phyloP scores from a whole-genome alignment of 2,888 invertebrate species.

The Xestia xanthographa region DNA sequence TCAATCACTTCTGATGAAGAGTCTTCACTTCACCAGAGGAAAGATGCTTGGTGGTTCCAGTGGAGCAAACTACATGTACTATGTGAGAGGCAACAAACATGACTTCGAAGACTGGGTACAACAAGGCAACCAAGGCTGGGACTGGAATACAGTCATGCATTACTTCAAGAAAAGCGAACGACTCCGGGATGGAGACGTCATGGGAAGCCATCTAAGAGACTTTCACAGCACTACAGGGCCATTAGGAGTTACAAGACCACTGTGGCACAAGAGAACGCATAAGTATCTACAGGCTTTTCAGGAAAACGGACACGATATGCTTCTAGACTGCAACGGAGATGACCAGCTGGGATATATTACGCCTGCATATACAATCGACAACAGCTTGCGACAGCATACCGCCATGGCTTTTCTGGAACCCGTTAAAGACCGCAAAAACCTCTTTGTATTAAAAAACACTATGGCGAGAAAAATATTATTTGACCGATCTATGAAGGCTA shows the following conservation, averaged over 20 bases:
- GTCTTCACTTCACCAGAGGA: conserved; percentile 88
- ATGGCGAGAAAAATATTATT: conserved; percentile 74
- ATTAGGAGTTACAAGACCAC: conserved; percentile 74
- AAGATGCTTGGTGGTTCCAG: conserved; percentile 93
- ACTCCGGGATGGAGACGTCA: conserved; percentile 60
- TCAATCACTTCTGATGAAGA: conserved; percentile 70
- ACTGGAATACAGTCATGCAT: conserved; percentile 72
- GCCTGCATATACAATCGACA: conserved; percentile 68
- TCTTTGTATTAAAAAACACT: conserved; percentile 74
- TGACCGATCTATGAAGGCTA: conserved; percentile 66
- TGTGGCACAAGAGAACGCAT: conserved; percentile 79
- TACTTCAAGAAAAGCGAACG: conserved; percentile 80
- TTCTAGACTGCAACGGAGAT: conserved; percentile 72
- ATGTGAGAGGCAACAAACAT: conserved; percentile 91
- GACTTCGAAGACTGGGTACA: conserved; percentile 91
- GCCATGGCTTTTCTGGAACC: conserved; percentile 72
- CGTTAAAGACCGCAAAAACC: conserved; percentile 68
- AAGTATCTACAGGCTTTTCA: conserved; percentile 73
- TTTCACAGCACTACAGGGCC: conserved; percentile 73
- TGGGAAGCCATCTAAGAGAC: conserved; percentile 75
- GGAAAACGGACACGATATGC: conserved; percentile 72
- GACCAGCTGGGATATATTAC: conserved; percentile 72
- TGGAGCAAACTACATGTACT: conserved; percentile 92
- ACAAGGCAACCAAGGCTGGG: conserved; percentile 89
- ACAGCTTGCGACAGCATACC: conserved; percentile 73